phyloP scores from a whole-genome alignment of 2,888 invertebrate species.

The Lymantria dispar region DNA sequence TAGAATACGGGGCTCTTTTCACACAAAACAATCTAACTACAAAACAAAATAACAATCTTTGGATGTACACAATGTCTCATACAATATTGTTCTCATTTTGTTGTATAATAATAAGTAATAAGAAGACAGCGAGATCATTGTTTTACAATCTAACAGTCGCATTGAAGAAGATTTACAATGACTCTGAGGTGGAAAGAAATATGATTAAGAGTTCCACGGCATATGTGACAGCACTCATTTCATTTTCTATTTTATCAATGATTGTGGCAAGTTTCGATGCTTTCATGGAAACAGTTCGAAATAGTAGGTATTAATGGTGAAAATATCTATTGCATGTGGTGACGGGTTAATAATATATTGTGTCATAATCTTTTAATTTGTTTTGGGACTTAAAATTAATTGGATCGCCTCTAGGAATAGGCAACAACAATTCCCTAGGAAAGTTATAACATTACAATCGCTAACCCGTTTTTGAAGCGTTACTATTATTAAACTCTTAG shows the following conservation, averaged over 20 bases:
- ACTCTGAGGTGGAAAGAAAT: slow-evolving; percentile 40
- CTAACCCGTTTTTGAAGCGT: too few species aligned
- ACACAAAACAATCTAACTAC: slow-evolving; percentile 38
- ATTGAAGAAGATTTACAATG: slow-evolving; percentile 44
- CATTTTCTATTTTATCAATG: slow-evolving; percentile 20
- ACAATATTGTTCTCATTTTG: slow-evolving; percentile 34
- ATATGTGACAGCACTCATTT: slow-evolving; percentile 30
- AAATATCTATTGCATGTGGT: too few species aligned
- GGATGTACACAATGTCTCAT: slow-evolving; percentile 40
- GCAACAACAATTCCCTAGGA: too few species aligned
- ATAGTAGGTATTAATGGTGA: slow-evolving; percentile 20
- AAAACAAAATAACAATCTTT: slow-evolving; percentile 38
- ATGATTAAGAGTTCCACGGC: slow-evolving; percentile 42
- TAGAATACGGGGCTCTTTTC: slow-evolving; percentile 36
- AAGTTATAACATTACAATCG: too few species aligned
- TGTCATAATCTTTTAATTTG: too few species aligned
- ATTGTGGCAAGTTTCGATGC: slow-evolving; percentile 35
- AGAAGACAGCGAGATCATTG: slow-evolving; percentile 28
- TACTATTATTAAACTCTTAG: too few species aligned
- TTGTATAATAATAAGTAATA: slow-evolving; percentile 26
- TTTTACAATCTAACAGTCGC: slow-evolving; percentile 32
- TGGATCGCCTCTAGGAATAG: too few species aligned
- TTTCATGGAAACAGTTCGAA: slow-evolving; percentile 16
- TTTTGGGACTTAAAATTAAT: too few species aligned
- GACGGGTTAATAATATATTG: too few species aligned